Conservation (phyloP, 2,797 vertebrate species). For the Ara ararauna region DNA sequence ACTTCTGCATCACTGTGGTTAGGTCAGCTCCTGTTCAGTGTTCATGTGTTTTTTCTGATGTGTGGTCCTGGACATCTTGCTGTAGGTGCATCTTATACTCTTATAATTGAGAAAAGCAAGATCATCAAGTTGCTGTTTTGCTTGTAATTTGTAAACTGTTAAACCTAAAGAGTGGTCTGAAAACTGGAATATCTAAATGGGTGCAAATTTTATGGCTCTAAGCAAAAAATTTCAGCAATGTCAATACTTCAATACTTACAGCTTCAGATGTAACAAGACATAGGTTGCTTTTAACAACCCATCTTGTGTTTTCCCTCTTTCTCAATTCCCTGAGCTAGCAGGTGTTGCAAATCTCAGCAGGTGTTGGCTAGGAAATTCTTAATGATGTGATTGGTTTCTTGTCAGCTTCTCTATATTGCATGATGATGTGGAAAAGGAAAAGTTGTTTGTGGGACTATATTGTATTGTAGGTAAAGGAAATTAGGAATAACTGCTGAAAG, state of each 20-base stretch:
- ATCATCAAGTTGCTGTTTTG: background rate
- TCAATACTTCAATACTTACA: background rate
- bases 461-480: background rate
- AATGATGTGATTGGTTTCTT: background rate
- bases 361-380: background rate
- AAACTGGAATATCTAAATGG: background rate
- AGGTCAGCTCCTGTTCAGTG: background rate
- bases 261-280: background rate
- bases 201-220: background rate
- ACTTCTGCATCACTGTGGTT: background rate
- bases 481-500: slow-evolving; percentile 24
- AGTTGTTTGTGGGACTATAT: background rate
- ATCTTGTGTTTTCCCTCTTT: background rate
- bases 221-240: background rate
- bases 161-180: background rate
- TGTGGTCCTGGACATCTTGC: background rate
- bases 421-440: background rate
- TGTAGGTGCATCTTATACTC: background rate
- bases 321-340: background rate
- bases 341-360: background rate
- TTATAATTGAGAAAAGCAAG: background rate
- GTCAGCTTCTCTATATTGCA: background rate
- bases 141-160: background rate
- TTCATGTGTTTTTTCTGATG: background rate
- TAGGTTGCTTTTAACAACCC: background rate